Conservation (phyloP, 2,888 invertebrate genomes). For the Anticlea derivata region DNA sequence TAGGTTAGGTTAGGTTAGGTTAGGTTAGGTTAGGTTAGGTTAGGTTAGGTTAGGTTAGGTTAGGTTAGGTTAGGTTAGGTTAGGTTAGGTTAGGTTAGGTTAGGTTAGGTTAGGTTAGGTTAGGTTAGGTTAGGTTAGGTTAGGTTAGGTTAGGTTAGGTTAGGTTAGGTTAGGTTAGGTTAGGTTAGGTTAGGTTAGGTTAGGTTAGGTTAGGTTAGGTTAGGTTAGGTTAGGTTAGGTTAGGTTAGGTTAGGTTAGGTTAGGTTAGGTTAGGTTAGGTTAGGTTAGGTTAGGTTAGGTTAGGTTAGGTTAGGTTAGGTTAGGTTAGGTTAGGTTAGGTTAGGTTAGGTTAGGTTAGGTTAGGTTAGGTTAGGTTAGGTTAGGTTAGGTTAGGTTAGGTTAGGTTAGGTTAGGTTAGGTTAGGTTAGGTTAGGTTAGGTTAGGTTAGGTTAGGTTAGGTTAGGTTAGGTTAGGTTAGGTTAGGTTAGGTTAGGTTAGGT, state of each 20-base stretch:
- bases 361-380: constrained; percentile 31
- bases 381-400: constrained; percentile 33
- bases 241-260: constrained; percentile 40
- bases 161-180: constrained; percentile 25
- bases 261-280: constrained; percentile 40
- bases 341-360: constrained; percentile 37
- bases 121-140: constrained; percentile 39
- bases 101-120: constrained; percentile 31
- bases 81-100: constrained; percentile 34
- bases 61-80: constrained; percentile 30
- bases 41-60: constrained; percentile 40
- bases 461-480: constrained; percentile 34
- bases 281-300: constrained; percentile 36
- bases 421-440: constrained; percentile 32
- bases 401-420: constrained; percentile 34
- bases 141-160: constrained; percentile 26
- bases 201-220: constrained; percentile 33
- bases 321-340: constrained; percentile 38
- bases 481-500: constrained; percentile 26
- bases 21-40: constrained; percentile 38
- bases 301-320: constrained; percentile 36
- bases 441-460: constrained; percentile 34
- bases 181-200: constrained; percentile 32
- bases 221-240: constrained; percentile 37
- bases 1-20: constrained; percentile 39